phyloP scores from a whole-genome alignment of 2,888 invertebrate species.

The Dysmachus trigonus region DNA sequence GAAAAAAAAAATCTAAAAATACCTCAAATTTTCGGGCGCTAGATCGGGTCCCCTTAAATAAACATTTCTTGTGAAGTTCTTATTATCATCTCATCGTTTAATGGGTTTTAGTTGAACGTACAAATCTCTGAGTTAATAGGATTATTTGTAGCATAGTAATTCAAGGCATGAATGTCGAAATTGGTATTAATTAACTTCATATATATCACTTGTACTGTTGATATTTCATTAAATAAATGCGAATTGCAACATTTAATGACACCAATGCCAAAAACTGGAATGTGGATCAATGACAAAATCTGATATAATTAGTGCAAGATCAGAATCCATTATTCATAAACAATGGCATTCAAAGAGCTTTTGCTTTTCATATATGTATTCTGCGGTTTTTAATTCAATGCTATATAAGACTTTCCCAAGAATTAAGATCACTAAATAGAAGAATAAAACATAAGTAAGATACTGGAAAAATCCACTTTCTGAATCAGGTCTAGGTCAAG shows the following conservation, averaged over 20 bases:
- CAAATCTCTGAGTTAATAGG: neutral
- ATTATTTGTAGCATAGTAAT: neutral
- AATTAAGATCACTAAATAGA: neutral
- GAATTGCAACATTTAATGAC: neutral
- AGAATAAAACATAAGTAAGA: neutral
- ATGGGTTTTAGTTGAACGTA: neutral
- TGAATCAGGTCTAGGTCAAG: neutral
- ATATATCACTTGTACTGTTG: neutral
- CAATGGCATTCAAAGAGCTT: neutral
- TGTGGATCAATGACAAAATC: neutral
- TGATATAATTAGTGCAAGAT: neutral
- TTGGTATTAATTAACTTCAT: neutral
- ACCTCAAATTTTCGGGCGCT: no score
- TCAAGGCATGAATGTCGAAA: no score
- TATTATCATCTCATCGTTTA: neutral
- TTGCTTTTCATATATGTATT: no score
- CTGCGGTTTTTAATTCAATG: neutral
- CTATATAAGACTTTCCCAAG: neutral
- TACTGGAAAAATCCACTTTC: neutral
- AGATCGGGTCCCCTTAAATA: no score
- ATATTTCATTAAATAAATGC: neutral
- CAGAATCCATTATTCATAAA: neutral
- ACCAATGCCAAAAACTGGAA: neutral
- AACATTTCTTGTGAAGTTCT: neutral
- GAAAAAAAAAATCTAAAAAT: no score